Conservation (phyloP, 2,888 invertebrate species). For the Hypsopygia costalis region DNA sequence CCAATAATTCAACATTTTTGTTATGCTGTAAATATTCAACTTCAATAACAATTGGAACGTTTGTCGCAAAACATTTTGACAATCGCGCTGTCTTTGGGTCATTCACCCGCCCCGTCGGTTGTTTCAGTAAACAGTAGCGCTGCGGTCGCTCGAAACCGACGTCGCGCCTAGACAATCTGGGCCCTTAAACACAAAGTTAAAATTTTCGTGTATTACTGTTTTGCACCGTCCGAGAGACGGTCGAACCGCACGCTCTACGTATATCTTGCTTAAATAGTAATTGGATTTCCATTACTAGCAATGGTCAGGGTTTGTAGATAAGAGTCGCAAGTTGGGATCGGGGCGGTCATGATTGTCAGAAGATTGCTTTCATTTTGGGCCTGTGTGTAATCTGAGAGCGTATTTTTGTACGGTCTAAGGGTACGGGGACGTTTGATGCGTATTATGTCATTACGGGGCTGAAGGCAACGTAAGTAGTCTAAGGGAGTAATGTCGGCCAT, state of each 20-base stretch:
- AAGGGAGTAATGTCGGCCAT: conserved; percentile 30
- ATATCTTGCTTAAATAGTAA: conserved; percentile 64
- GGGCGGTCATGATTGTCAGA: conserved; percentile 44
- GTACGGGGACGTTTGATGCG: conserved; percentile 32
- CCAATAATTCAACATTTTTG: too few relatives aligned
- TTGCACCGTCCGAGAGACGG: conserved; percentile 24
- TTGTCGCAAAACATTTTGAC: too few relatives aligned
- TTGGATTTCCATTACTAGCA: conserved; percentile 66
- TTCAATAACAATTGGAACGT: too few relatives aligned
- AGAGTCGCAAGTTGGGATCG: conserved; percentile 44
- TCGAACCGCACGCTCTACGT: conserved; percentile 45
- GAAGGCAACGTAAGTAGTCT: conserved; percentile 28
- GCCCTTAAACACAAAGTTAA: conserved; percentile 29
- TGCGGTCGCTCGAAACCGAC: too few relatives aligned
- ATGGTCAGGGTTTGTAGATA: conserved; percentile 57
- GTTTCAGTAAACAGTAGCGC: too few relatives aligned
- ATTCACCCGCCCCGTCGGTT: too few relatives aligned
- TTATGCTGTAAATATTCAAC: too few relatives aligned
- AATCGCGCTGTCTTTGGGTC: too few relatives aligned
- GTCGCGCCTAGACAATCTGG: too few relatives aligned
- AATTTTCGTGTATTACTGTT: conserved; percentile 34
- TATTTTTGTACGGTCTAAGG: conserved; percentile 40
- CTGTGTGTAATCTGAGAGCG: conserved; percentile 39
- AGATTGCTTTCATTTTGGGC: conserved; percentile 53
- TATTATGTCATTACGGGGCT: conserved; percentile 46